Conservation (phyloP, 2,888 invertebrate species). For the Drosophila algonquin region DNA sequence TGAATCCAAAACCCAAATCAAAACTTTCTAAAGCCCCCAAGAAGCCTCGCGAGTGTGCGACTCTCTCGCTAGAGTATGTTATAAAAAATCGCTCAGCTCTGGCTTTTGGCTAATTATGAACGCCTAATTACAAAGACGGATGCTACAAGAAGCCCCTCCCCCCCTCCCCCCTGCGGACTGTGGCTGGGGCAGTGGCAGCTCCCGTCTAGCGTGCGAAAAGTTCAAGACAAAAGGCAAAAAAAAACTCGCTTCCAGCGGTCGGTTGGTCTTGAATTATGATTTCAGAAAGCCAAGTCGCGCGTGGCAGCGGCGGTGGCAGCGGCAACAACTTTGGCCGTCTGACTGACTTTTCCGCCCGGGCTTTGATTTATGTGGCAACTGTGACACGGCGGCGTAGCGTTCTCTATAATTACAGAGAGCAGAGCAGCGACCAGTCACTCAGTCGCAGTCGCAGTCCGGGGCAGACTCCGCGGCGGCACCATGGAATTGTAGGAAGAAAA, state of each 20-base stretch:
- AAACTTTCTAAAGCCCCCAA: slow-evolving; percentile 70
- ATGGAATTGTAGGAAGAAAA: slow-evolving; percentile 15
- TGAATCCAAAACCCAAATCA: slow-evolving; percentile 19
- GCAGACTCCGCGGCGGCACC: slow-evolving; percentile 61
- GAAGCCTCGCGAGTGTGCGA: slow-evolving; percentile 14
- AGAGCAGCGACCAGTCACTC: not conserved
- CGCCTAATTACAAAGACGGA: slow-evolving; percentile 79
- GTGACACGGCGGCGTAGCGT: slow-evolving; percentile 65
- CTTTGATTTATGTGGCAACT: slow-evolving; percentile 80
- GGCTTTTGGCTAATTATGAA: slow-evolving; percentile 63
- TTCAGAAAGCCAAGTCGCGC: slow-evolving; percentile 69
- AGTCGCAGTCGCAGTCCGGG: slow-evolving; percentile 18
- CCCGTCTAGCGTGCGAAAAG: slow-evolving; percentile 53
- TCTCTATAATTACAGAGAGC: slow-evolving; percentile 73
- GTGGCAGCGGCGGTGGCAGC: slow-evolving; percentile 62
- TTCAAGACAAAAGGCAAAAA: slow-evolving; percentile 42
- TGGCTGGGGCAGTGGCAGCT: slow-evolving; percentile 6
- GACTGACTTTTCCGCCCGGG: slow-evolving; percentile 72
- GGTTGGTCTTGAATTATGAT: slow-evolving; percentile 64
- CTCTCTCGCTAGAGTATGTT: slow-evolving; percentile 14
- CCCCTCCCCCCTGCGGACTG: slow-evolving; percentile 1
- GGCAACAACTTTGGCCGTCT: slow-evolving; percentile 45
- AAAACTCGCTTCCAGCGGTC: slow-evolving; percentile 23
- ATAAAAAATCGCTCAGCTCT: slow-evolving; percentile 57
- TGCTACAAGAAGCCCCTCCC: slow-evolving; percentile 56